These are phyloP conservation scores for Circaetus gallicus DNA, from an alignment of 2,113 vertebrate genomes.

Conservation along the genomic window DNA sequence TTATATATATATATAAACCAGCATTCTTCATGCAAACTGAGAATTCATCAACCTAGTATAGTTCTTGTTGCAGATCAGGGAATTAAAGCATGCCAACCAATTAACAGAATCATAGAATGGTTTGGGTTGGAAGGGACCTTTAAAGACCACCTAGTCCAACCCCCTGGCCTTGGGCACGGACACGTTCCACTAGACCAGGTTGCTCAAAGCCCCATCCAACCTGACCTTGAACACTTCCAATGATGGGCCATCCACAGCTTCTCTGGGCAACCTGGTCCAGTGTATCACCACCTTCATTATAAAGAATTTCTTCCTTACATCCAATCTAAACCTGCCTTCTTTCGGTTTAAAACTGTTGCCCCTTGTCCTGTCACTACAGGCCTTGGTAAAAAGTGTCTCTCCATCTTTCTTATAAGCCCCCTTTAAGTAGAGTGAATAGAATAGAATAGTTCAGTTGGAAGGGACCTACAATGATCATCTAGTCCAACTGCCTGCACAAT, in stretches of 20 bases:
- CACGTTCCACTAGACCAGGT: background rate
- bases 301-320: background rate
- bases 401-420: background rate
- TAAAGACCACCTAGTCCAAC: background rate
- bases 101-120: background rate
- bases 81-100: background rate
- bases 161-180: background rate
- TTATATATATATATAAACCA: background rate
- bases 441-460: background rate
- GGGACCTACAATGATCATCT: background rate
- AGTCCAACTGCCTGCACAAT: background rate
- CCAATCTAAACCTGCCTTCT: background rate
- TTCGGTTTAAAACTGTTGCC: background rate
- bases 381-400: background rate
- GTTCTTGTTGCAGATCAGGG: background rate
- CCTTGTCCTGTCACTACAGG: background rate
- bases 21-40: background rate
- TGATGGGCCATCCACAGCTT: background rate
- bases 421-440: background rate
- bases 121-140: background rate
- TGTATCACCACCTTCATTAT: background rate
- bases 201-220: background rate
- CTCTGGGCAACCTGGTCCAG: background rate
- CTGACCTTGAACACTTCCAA: accelerated
- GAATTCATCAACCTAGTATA: background rate